Evolutionary conservation across 1,140 invertebrate genomes (phyloP), one percentile per base, ranked within the genome.

Genomic region (Pinna nobilis): DNA sequence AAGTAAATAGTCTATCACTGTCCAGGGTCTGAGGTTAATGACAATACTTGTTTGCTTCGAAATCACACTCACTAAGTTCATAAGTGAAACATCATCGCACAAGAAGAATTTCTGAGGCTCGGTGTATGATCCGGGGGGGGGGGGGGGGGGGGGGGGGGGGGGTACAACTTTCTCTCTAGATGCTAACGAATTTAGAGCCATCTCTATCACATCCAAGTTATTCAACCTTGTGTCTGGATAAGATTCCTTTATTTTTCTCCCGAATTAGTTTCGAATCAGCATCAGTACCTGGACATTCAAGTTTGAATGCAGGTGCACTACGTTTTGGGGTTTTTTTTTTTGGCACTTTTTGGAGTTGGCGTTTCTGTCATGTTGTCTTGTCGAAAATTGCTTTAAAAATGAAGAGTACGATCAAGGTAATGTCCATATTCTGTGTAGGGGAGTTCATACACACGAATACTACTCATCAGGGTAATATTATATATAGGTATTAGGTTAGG

Each of bases 321-420:
- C 51, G 51, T n/a, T n/a, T n/a, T n/a, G n/a, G n/a, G n/a, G n/a
- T n/a, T n/a, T n/a, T n/a, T n/a, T n/a, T 53, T 53, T 30, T 30
- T 23, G 51, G 51, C 51, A 53, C 51, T 53, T 28, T n/a, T n/a
- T 44, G 41, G 41, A n/a, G 41, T 44, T 44, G 41, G 41, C n/a
- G 41, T 44, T n/a, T n/a, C n/a, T n/a, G n/a, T n/a, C n/a, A n/a
- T n/a, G n/a, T n/a, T n/a, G n/a, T n/a, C n/a, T n/a, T n/a, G n/a
- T n/a, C n/a, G n/a, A n/a, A n/a, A n/a, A n/a, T n/a, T n/a, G n/a
- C n/a, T n/a, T n/a, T n/a, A n/a, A n/a, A n/a, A n/a, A n/a, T n/a
- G n/a, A n/a, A n/a, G n/a, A n/a, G n/a, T n/a, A n/a, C n/a, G n/a
- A n/a, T n/a, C n/a, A n/a, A n/a, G n/a, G n/a, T n/a, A n/a, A n/a